Evolutionary conservation across 2,113 vertebrate genomes (phyloP).

Genomic region (Pristiophorus japonicus): DNA sequence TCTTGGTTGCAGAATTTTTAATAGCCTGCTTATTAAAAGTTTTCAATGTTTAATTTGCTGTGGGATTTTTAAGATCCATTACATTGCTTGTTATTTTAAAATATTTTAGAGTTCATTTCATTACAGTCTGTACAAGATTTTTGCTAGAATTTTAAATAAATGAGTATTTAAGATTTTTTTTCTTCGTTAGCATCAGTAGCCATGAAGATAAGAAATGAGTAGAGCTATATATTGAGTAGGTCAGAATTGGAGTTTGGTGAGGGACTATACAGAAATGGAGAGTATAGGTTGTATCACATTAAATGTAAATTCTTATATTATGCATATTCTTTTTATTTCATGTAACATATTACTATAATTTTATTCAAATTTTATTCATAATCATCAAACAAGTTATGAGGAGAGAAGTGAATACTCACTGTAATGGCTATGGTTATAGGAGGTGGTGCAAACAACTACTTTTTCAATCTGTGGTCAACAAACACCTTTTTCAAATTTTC

Average conservation of each 20-base stretch:
- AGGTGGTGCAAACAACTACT: background rate
- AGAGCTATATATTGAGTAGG: background rate
- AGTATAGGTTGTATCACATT: background rate
- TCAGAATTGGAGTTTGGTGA: background rate
- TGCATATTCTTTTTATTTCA: background rate
- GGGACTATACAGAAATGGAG: background rate
- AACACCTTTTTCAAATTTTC: background rate
- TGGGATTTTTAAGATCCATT: background rate
- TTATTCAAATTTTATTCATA: background rate
- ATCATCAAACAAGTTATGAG: background rate
- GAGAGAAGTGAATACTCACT: background rate
- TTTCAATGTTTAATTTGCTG: slow-evolving; percentile 6
- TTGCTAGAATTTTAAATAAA: background rate
- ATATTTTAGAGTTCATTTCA: background rate
- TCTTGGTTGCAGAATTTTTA: background rate
- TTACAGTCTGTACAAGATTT: background rate
- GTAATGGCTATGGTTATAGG: background rate
- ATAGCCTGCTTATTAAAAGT: background rate
- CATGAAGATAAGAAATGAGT: background rate
- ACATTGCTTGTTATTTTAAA: background rate
- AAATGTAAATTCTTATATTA: background rate
- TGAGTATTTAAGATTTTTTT: background rate
- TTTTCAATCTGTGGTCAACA: background rate
- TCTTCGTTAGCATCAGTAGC: background rate
- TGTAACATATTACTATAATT: background rate